Base-by-base conservation (phyloP, 2,113 vertebrate genomes). In the Pampusana beccarii region DNA sequence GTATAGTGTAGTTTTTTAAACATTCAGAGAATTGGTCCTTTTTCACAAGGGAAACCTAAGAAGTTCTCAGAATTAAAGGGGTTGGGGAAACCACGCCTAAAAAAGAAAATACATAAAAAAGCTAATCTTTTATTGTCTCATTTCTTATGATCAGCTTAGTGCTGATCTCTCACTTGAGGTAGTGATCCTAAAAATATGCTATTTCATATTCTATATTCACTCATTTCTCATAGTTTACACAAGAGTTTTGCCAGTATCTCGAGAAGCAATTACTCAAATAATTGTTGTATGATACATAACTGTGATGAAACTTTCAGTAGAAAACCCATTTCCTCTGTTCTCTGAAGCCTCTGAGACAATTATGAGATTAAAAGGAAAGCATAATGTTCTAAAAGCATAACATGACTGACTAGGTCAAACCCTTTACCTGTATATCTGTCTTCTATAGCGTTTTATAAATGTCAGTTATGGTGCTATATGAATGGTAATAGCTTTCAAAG, bases 181-280 rank as follows among this genome's bases (percentile, higher is more conserved):
- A 90, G 15, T 3, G 5, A 67, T 75, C 78, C 90, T 86, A 84
- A 67, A 95, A 92, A 66, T 93, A 65, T 48, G 89, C 19, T 40
- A 7, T 83, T 97, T 93, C 5, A 64, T 53, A 34, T 50, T 91
- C 58, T 31, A 18, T 80, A 34, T 40, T 89, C 18, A 81, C 14
- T 95, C 24, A 88, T 64, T 70, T 84, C 67, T 36, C 26, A 77
- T 28, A 72, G 18, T 80, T 81, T 51, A 65, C 21, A 25, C 21
- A 77, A 73, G 53, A 70, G 4, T 78, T 93, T 86, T 96, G 73
- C 95, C 64, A 93, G 21, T 16, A 77, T 38, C 42, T 86, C 5
- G 56, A 93, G 73, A 62, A 46, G 17, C 33, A 97, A 90, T 95
- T 92, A 78, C 25, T 87, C 31, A 90, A 81, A 72, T 81, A 91